Evolutionary conservation across 2,113 vertebrate species (phyloP), one percentile per base, ranked within the genome.

Genomic region (Otolemur garnettii): DNA sequence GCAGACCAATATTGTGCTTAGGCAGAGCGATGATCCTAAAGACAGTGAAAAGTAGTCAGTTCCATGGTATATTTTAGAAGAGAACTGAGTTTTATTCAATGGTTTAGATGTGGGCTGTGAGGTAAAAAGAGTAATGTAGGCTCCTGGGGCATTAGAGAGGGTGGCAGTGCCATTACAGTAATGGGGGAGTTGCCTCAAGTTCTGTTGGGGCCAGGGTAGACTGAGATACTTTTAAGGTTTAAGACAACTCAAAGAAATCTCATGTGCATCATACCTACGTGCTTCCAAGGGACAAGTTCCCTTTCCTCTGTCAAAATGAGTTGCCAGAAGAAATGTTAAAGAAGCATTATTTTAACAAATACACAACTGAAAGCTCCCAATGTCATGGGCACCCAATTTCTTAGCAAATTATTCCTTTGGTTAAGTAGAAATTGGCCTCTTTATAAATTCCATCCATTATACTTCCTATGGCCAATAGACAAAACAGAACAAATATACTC

Each of bases 371-470:
- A 17, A 69, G 7, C 30, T 69, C 38, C 55, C 30, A 84, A 26
- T 94, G 87, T 69, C 45, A 50, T 62, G 68, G 50, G 12, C 45
- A 82, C 5, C n/a, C 26, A 33, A 78, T 92, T 77, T 87, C 50
- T 82, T 87, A 91, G n/a, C 59, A 66, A 79, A 14, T 68, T 71
- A 74, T 68, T 77, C 12, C 19, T 92, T 90, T 60, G 45, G 14
- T 87, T 88, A 72, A 90, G 15, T 38, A 64, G 26, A 94, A 86
- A 90, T 78, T 95, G 21, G 28, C 7, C 62, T 78, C 59, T 84
- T 92, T 90, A 33, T 71, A 87, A 96, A 90, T 97, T 71, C 30
- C 7, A 64, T 68, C 50, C 53, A n/a, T 87, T 84, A 79, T 17
- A 94, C 57, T 92, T 87, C 28, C 90, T 62, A 26, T 33, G 13